Evolutionary conservation across 2,797 vertebrate genomes (phyloP).

Genomic region (Falco rusticolus): DNA sequence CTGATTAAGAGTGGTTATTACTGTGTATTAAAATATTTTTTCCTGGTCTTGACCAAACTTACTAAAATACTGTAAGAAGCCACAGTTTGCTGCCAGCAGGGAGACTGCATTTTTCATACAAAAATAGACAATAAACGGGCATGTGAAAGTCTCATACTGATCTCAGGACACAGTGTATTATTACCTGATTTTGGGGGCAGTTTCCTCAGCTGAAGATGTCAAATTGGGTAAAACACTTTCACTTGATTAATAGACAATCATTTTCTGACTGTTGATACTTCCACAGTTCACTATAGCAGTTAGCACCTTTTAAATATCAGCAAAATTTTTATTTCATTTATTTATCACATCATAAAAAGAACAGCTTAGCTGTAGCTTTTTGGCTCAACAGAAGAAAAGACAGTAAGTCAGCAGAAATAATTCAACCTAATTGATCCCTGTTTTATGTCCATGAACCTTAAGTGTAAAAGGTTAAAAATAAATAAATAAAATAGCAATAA

Average conservation of each 20-base stretch:
- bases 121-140: background rate
- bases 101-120: background rate
- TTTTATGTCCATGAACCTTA: background rate
- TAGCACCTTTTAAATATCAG: background rate
- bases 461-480: background rate
- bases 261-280: background rate
- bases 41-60: background rate
- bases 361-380: background rate
- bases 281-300: background rate
- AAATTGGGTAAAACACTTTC: background rate
- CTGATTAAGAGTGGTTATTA: background rate
- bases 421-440: fast-evolving
- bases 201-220: background rate
- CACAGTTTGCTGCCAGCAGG: background rate
- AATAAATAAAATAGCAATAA: background rate
- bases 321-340: background rate
- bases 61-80: background rate
- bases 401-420: background rate
- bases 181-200: background rate
- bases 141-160: background rate
- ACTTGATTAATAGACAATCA: background rate
- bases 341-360: background rate
- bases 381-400: background rate
- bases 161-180: background rate
- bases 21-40: background rate